phyloP scores from a whole-genome alignment of 2,797 vertebrate species.

The Parotocinclus haroldoi region DNA sequence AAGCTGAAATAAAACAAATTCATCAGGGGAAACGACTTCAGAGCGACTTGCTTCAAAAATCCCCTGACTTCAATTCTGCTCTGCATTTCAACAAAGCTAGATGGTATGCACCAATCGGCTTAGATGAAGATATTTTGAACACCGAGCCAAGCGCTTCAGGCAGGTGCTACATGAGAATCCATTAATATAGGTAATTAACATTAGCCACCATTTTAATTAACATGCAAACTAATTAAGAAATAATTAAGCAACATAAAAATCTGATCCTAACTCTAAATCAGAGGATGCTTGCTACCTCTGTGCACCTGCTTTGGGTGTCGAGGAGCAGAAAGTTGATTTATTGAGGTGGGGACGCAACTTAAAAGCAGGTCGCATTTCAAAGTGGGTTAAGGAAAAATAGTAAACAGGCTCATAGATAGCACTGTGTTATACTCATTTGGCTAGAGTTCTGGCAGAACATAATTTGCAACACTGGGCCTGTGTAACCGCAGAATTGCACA shows the following conservation, averaged over 20 bases:
- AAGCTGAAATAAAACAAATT: constrained; percentile 33
- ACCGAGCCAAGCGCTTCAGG: constrained; percentile 87
- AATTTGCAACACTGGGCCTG: constrained; percentile 37
- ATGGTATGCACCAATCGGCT: constrained; percentile 56
- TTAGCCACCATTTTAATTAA: constrained; percentile 98
- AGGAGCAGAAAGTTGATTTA: constrained; percentile 41
- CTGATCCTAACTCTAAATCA: constrained; percentile 81
- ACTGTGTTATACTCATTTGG: constrained; percentile 27
- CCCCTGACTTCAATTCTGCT: constrained; percentile 46
- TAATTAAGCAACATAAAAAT: constrained; percentile 91
- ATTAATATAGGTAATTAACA: constrained; percentile 99
- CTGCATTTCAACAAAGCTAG: constrained; percentile 51
- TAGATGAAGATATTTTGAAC: constrained; percentile 94
- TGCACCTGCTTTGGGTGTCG: constrained; percentile 39
- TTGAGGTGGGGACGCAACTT: constrained; percentile 34
- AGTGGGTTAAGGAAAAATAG: constrained; percentile 47
- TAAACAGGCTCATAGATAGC: constrained; percentile 41
- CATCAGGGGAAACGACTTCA: constrained; percentile 43
- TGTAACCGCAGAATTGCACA: constrained; percentile 28
- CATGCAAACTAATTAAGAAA: constrained; percentile 97
- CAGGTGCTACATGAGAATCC: constrained; percentile 94
- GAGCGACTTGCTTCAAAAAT: constrained; percentile 44
- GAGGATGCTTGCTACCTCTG: constrained; percentile 46
- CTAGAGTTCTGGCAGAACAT: constrained; percentile 29
- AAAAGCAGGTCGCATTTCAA: constrained; percentile 54